These are phyloP conservation scores for Montipora capricornis DNA, from an alignment of 64 coral and sea anemone species.

Conservation along the genomic window DNA sequence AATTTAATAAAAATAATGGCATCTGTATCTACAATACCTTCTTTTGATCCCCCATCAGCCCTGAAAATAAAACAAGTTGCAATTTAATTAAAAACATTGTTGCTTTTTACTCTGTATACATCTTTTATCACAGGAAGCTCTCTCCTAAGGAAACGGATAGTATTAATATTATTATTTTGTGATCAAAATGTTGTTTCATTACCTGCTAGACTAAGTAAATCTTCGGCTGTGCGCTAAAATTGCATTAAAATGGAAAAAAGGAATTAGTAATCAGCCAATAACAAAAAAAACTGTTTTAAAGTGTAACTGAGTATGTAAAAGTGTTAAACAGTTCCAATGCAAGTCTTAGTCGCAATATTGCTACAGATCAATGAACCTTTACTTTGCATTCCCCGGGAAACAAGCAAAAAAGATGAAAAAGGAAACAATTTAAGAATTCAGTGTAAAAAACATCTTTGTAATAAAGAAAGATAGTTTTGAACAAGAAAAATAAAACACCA, in stretches of 20 bases:
- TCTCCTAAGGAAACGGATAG: no score
- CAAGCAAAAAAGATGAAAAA: neutral
- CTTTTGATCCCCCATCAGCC: slow-evolving; percentile 71
- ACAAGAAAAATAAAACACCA: neutral
- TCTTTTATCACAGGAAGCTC: no score
- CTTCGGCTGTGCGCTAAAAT: slow-evolving; percentile 56
- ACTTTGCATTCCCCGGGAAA: neutral
- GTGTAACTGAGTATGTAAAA: no score
- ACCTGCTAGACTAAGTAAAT: slow-evolving; percentile 56
- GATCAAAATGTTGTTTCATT: no score
- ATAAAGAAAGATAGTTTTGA: neutral
- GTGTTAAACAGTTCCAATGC: no score
- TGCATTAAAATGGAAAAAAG: neutral
- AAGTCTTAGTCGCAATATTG: no score
- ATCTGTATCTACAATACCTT: slow-evolving; percentile 54
- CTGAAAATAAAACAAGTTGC: slow-evolving; percentile 22
- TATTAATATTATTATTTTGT: no score
- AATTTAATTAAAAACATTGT: neutral
- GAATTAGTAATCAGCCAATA: neutral
- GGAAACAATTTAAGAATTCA: neutral
- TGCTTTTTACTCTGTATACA: neutral
- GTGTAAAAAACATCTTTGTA: no score
- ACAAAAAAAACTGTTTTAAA: no score
- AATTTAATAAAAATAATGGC: neutral
- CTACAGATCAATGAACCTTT: no score